Conservation (phyloP, 1,140 invertebrate genomes). For the Scaptomyza pallida region DNA sequence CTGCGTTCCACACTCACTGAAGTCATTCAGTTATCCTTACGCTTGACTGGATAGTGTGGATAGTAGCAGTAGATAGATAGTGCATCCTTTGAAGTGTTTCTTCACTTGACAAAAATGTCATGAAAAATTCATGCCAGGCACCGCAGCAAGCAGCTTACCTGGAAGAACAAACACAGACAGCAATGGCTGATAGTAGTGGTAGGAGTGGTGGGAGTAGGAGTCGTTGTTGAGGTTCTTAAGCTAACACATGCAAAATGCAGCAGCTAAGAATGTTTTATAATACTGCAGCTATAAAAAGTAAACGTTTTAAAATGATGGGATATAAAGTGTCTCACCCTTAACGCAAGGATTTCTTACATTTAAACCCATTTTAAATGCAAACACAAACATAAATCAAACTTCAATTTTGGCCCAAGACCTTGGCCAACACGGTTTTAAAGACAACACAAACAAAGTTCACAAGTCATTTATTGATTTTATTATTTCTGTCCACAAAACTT, state of each 20-base stretch:
- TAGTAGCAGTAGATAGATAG: too few species aligned
- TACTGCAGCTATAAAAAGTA: neutral
- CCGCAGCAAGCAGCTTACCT: constrained; percentile 48
- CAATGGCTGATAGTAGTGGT: constrained; percentile 1
- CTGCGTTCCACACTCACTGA: neutral
- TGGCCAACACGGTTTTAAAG: constrained; percentile 37
- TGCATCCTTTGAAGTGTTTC: constrained; percentile 51
- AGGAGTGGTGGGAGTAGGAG: neutral
- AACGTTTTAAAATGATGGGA: neutral
- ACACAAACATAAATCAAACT: constrained; percentile 41
- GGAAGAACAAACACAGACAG: constrained; percentile 21
- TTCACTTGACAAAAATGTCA: constrained; percentile 59
- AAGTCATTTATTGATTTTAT: constrained; percentile 72
- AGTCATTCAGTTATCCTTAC: constrained; percentile 24
- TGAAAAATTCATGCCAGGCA: constrained; percentile 72
- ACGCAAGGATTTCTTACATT: neutral
- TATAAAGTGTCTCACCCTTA: too few species aligned
- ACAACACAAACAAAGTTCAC: constrained; percentile 40
- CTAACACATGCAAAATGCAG: constrained; percentile 4
- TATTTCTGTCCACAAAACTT: constrained; percentile 44
- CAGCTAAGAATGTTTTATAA: too few species aligned
- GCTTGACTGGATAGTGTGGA: constrained; percentile 28
- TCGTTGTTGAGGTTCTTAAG: constrained; percentile 10
- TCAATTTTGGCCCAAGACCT: constrained; percentile 19
- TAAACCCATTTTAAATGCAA: constrained; percentile 19